Conservation (phyloP, 2,888 invertebrate species). For the Andricus curvator region DNA sequence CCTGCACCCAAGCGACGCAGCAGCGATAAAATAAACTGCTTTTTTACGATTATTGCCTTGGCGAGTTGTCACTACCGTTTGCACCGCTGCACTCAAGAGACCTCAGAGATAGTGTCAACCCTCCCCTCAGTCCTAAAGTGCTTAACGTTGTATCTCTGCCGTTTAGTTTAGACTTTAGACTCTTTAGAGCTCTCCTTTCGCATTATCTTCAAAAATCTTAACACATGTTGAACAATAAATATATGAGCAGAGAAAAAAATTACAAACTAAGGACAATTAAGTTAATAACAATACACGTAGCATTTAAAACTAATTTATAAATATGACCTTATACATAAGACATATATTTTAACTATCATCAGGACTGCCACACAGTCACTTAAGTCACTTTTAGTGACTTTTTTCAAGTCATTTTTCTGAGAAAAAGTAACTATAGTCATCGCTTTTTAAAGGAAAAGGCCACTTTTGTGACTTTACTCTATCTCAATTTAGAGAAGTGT, state of each 20-base stretch:
- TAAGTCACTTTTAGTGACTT: too few species aligned
- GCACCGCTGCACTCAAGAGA: slow-evolving; percentile 40
- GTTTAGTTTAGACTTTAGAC: slow-evolving; percentile 31
- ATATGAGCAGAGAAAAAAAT: neutral
- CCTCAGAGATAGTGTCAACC: slow-evolving; percentile 38
- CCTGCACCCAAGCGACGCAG: slow-evolving; percentile 16
- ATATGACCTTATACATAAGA: neutral
- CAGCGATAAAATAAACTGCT: slow-evolving; percentile 69
- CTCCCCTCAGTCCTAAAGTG: slow-evolving; percentile 30
- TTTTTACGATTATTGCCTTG: slow-evolving; percentile 74
- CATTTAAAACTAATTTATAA: too few species aligned
- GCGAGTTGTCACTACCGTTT: slow-evolving; percentile 69
- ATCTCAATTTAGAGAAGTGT: too few species aligned
- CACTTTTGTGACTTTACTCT: too few species aligned
- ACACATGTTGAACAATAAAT: neutral
- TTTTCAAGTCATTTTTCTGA: too few species aligned
- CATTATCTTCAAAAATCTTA: slow-evolving; percentile 15
- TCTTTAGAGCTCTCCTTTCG: slow-evolving; percentile 18
- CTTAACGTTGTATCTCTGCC: slow-evolving; percentile 30
- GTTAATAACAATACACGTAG: too few species aligned
- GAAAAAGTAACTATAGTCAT: too few species aligned
- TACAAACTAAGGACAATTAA: neutral
- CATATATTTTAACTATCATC: neutral
- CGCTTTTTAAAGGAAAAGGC: too few species aligned
- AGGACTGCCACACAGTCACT: too few species aligned